Evolutionary conservation across 2,113 vertebrate species (phyloP), one percentile per base, ranked within the genome.

Genomic region (Vicugna pacos): DNA sequence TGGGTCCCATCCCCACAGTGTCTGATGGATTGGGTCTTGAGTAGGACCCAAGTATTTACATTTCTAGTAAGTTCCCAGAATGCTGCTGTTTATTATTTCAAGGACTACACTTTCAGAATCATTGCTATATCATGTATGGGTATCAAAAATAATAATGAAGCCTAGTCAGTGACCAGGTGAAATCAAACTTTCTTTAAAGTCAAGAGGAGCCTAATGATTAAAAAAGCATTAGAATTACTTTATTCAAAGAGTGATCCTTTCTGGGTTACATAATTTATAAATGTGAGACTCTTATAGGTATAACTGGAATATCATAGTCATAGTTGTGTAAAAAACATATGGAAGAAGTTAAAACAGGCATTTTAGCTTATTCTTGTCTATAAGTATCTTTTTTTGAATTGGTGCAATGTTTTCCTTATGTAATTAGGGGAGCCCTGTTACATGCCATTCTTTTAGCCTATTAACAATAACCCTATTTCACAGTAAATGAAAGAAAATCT

Each of bases 1-100:
- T 94, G 32, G 24, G 15, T 54, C 6, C 60, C 11, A 46, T 89
- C n/a, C n/a, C 15, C 54, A 50, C 42, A 50, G 60, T 65, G 16
- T 96, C 65, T 91, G 58, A 80, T 91, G 91, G n/a, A 26, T 60
- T 92, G 26, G 22, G n/a, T 96, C 48, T 93, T 89, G 38, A 8
- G 15, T 76, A 89, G 38, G 6, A 91, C 19, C 48, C 46, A 35
- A 75, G 65, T 87, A 91, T 62, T 93, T 81, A 11, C 15, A 76
- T 92, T 77, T 54, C 50, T 69, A 17, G 6, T 76, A 92, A 91
- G 15, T 77, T 93, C 24, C 16, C 17, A 46, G 28, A 30, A 42
- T 64, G 35, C 35, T 87, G 38, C 79, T 82, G 3, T 19, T 35
- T 83, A 24, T 19, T 89, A 11, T 72, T 94, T 13, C 52, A 73